Base-by-base conservation (phyloP, 2,113 vertebrate species). In the Zingel zingel region DNA sequence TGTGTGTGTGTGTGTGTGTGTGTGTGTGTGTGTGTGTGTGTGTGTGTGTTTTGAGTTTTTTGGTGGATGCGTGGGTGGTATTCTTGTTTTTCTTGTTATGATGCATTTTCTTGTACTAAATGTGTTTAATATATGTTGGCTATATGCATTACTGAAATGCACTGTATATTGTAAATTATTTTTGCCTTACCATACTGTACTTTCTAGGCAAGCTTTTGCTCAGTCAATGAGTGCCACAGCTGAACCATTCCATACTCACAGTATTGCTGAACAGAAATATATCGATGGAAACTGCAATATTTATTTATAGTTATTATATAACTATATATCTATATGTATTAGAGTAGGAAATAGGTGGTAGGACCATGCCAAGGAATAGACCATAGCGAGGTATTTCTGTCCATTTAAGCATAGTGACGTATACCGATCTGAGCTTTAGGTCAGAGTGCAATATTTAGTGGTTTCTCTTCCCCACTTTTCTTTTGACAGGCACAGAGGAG, bases 401-500 rank as follows among this genome's bases (percentile, higher is more conserved):
- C 13, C 12, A 12, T 74, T 61, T 65, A 39, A 33, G 14, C 30
- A 14, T 19, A 2, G 16, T 68, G 23, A 67, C 3, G 4, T 39
- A 72, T 36, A 61, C 39, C 5, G 11, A 33, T 75, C 25, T 67
- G 76, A 76, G 58, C 67, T 70, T 69, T 18, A 56, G 27, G 66
- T 47, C 61, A 48, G 18, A 82, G 33, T 54, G 50, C 9, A 47
- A 33, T 45, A 73, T 76, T 89, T 16, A 25, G 14, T 50, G 2
- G 10, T 56, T 61, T 54, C 21, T 79, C 6, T 63, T 54, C 9
- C 5, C 33, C 5, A 10, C 81, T 23, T 19, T 70, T 94, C 81
- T 84, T 77, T 75, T 45, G 77, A 66, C 90, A 99, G 98, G 94
- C 77, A 95, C 95, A 1, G 97, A 98, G 70, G 96, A 98, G 86